Percentiles rank a stretch among this genome's conserved stretches.
phyloP scores from a whole-genome alignment of 2,113 vertebrate species.

The Bos indicus region DNA sequence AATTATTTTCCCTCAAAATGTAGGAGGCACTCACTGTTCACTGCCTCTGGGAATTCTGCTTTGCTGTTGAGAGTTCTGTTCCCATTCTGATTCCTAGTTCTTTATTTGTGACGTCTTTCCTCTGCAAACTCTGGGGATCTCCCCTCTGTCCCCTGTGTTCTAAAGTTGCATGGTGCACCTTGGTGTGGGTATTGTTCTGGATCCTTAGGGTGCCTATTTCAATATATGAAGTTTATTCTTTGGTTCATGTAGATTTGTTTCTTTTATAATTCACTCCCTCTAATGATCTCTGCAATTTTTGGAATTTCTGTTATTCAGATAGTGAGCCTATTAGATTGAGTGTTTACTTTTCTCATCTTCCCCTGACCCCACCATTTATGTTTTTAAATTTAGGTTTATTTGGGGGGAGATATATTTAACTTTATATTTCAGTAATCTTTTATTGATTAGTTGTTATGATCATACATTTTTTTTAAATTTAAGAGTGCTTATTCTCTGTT shows the following conservation, averaged over 20 bases:
- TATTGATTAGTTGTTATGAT: neutral
- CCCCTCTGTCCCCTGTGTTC: neutral
- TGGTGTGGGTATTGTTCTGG: neutral
- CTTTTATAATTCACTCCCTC: neutral
- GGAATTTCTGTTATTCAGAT: neutral
- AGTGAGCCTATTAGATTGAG: neutral
- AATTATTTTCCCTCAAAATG: neutral
- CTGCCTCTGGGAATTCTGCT: neutral
- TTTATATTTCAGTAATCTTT: slow-evolving; percentile 4
- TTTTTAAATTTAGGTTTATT: neutral
- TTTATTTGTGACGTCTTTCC: neutral
- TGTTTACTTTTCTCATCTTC: neutral
- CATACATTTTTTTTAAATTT: neutral
- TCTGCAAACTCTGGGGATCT: neutral
- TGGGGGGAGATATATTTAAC: neutral
- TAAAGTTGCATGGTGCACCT: neutral
- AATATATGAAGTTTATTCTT: neutral
- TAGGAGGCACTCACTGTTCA: neutral
- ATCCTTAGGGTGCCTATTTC: neutral
- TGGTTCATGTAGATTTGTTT: neutral
- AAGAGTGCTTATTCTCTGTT: neutral
- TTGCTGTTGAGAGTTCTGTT: neutral
- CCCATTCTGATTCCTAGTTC: neutral
- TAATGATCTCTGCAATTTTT: neutral
- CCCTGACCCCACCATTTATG: neutral